phyloP scores from a whole-genome alignment of 2,113 vertebrate genomes.

The Embiotoca jacksoni region DNA sequence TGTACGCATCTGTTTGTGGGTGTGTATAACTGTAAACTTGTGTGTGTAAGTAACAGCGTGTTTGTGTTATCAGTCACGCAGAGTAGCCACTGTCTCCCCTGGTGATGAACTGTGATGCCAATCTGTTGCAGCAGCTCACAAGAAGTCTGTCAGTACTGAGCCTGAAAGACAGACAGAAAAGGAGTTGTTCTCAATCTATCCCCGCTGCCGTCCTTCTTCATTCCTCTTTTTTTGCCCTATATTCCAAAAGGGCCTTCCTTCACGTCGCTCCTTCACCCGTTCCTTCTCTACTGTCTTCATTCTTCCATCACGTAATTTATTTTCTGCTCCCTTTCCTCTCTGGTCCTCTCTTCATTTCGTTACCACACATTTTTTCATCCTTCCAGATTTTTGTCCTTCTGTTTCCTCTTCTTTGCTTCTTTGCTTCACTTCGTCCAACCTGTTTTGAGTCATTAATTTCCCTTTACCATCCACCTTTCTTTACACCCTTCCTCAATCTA shows the following conservation, averaged over 20 bases:
- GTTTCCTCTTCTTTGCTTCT: background rate
- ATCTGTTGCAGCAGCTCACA: conserved; percentile 60
- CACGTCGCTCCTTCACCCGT: background rate
- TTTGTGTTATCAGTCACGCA: conserved; percentile 63
- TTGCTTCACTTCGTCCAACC: background rate
- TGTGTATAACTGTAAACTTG: conserved; percentile 6
- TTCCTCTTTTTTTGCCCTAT: background rate
- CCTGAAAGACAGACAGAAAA: conserved; percentile 27
- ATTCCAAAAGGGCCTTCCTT: background rate
- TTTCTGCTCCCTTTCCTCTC: background rate
- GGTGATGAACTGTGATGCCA: conserved; percentile 60
- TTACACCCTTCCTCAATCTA: background rate
- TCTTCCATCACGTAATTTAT: background rate
- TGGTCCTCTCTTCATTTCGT: background rate
- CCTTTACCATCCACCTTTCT: conserved; percentile 2
- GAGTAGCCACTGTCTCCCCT: conserved; percentile 53
- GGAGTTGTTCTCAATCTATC: conserved; percentile 19
- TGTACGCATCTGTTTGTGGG: too few relatives aligned
- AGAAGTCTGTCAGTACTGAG: conserved; percentile 50
- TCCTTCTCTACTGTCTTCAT: background rate
- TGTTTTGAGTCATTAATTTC: background rate
- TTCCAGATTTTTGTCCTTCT: background rate
- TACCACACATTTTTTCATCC: conserved; percentile 9
- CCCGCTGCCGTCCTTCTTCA: background rate
- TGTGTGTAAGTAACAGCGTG: conserved; percentile 37